phyloP scores from a whole-genome alignment of 2,113 vertebrate genomes.

The Pangasianodon hypophthalmus region DNA sequence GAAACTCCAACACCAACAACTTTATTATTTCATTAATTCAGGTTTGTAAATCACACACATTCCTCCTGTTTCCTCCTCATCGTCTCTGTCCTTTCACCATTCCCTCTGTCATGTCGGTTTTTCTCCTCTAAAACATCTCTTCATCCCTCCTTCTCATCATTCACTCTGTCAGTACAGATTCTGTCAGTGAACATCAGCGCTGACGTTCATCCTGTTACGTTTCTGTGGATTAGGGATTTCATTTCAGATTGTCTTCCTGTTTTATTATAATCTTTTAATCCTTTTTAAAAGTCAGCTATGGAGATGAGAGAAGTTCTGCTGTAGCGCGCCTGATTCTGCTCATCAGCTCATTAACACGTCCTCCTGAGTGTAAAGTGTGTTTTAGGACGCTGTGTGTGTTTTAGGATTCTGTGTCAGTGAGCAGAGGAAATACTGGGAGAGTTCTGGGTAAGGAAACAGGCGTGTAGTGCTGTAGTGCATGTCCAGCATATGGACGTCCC shows the following conservation, averaged over 20 bases:
- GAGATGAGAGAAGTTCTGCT: neutral
- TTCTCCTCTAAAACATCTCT: neutral
- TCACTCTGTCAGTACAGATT: neutral
- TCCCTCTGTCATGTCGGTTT: neutral
- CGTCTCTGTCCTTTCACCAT: conserved; percentile 14
- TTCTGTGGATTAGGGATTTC: conserved; percentile 6
- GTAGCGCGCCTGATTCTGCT: conserved; percentile 6
- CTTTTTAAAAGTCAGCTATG: neutral
- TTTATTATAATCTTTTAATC: conserved; percentile 1
- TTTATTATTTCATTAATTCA: neutral
- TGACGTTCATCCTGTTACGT: conserved; percentile 14
- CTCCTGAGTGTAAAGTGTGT: neutral
- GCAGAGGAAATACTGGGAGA: neutral
- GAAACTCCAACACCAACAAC: neutral
- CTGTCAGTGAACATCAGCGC: neutral
- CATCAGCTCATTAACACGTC: neutral
- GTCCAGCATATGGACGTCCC: conserved; percentile 26
- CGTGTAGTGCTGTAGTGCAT: conserved; percentile 19
- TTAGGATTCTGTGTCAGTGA: neutral
- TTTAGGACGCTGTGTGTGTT: neutral
- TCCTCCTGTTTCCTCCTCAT: conserved; percentile 34
- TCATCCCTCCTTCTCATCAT: neutral
- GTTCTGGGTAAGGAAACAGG: conserved; percentile 1
- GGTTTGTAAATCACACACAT: neutral
- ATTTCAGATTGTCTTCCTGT: conserved; percentile 16